Percentiles rank a stretch among this genome's conserved stretches.
These are phyloP conservation scores for Lampris incognitus DNA, from an alignment of 2,113 vertebrate species.

Conservation along the genomic window DNA sequence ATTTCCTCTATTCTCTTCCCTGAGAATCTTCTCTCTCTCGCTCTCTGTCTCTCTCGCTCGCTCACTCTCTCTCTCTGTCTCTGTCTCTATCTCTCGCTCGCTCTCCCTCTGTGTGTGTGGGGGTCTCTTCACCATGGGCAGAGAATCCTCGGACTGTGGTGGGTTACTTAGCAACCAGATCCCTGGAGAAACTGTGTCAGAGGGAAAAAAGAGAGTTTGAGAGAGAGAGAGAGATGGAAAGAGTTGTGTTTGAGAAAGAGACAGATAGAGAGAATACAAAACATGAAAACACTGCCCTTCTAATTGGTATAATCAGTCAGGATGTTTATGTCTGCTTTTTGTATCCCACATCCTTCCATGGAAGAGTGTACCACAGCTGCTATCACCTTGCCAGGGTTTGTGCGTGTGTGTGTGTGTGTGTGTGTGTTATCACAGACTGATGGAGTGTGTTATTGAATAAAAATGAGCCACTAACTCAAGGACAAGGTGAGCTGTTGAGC, in stretches of 20 bases:
- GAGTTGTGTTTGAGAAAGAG: background rate
- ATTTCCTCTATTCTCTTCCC: no score
- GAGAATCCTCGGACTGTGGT: conserved; percentile 67
- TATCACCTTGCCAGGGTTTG: background rate
- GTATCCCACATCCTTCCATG: background rate
- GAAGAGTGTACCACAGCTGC: background rate
- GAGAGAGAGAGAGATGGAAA: conserved; percentile 13
- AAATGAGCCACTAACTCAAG: conserved; percentile 27
- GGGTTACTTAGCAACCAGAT: conserved; percentile 77
- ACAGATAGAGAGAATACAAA: background rate
- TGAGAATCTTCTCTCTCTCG: no score
- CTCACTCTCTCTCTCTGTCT: background rate
- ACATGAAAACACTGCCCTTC: conserved; percentile 39
- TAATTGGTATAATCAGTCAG: conserved; percentile 57
- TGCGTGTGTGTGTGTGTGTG: conserved; percentile 6
- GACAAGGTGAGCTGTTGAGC: conserved; percentile 26
- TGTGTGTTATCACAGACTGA: background rate
- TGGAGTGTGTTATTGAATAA: background rate
- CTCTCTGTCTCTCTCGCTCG: conserved; percentile 19
- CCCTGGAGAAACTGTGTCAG: conserved; percentile 73
- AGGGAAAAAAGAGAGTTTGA: conserved; percentile 34
- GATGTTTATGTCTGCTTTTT: conserved; percentile 52
- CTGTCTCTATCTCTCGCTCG: conserved; percentile 33
- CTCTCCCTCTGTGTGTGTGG: background rate
- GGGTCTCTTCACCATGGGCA: conserved; percentile 35